Evolutionary conservation across 2,797 vertebrate genomes (phyloP), one percentile per base, ranked within the genome.

Genomic region (Esox masquinongy): DNA sequence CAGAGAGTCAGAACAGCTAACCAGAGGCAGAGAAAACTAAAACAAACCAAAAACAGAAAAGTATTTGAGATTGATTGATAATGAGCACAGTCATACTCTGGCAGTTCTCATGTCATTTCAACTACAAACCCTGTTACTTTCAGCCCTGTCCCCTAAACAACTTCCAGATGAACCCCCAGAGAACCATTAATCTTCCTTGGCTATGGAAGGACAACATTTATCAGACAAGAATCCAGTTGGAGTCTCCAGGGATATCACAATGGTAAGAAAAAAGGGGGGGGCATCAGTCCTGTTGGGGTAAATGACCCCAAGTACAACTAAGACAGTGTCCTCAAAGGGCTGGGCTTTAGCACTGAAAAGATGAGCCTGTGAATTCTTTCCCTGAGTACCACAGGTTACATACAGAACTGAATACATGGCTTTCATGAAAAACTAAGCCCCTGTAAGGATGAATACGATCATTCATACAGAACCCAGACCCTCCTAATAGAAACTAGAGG

Each of bases 1-100:
- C 6, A 73, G 90, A 80, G 36, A 79, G 63, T 17, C 63, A 66
- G 11, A 64, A 17, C 5, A 24, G n/a, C n/a, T n/a, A 92, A 88
- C 89, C 72, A 77, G 77, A 77, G 77, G 76, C 31, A 77, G 71
- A 76, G 71, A 70, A 26, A n/a, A 11, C 11, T 17, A 72, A 34
- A 29, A 26, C 31, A 51, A 71, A 24, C 17, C 69, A 22, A 29
- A 19, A 29, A 16, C 22, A 29, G 12, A 24, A 29, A 29, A 8
- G 59, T 63, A 1, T 26, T 63, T 63, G 59, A 14, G 12, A 63
- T 61, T 2, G 22, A 26, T 11, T 24, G 7, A 63, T 53, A 53
- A 14, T 7, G 59, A 63, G 59, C 59, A 63, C n/a, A 19, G n/a
- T 56, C n/a, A 9, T 56, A n/a, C 53, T 56, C 59, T 29, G 24